Conservation (phyloP, 2,113 vertebrate genomes). For the Ceuthmochares aereus region DNA sequence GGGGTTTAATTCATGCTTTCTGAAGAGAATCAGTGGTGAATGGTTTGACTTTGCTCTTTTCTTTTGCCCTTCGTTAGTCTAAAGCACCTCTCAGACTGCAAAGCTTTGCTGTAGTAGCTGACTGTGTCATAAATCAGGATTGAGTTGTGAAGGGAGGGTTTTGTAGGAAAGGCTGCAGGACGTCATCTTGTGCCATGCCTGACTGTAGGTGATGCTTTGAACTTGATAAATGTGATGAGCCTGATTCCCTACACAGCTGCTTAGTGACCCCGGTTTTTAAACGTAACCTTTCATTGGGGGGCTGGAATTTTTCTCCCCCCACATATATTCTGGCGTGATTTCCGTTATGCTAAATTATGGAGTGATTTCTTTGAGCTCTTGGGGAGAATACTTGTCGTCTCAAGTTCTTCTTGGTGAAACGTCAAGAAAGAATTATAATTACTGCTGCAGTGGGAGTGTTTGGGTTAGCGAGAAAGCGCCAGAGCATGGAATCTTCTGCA, state of each 20-base stretch:
- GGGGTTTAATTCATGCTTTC: background rate
- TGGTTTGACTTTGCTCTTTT: background rate
- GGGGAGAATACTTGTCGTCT: background rate
- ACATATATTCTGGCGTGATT: background rate
- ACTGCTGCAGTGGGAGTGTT: background rate
- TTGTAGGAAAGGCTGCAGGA: background rate
- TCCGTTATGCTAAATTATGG: background rate
- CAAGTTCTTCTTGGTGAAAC: background rate
- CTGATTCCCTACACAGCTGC: rapidly evolving
- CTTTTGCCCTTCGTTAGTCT: background rate
- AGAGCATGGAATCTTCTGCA: background rate
- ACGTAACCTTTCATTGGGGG: background rate
- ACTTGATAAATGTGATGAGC: background rate
- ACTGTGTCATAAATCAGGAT: background rate
- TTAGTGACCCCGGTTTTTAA: background rate
- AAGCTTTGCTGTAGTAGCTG: background rate
- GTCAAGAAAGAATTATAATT: background rate
- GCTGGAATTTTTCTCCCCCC: background rate
- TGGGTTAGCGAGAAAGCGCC: background rate
- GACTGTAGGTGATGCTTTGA: background rate
- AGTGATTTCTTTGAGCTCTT: background rate
- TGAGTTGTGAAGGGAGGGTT: background rate
- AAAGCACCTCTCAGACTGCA: background rate
- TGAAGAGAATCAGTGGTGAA: background rate
- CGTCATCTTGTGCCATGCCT: background rate